Evolutionary conservation across 2,888 invertebrate genomes (phyloP), one percentile per base, ranked within the genome.

Genomic region (Agrilus biguttatus): DNA sequence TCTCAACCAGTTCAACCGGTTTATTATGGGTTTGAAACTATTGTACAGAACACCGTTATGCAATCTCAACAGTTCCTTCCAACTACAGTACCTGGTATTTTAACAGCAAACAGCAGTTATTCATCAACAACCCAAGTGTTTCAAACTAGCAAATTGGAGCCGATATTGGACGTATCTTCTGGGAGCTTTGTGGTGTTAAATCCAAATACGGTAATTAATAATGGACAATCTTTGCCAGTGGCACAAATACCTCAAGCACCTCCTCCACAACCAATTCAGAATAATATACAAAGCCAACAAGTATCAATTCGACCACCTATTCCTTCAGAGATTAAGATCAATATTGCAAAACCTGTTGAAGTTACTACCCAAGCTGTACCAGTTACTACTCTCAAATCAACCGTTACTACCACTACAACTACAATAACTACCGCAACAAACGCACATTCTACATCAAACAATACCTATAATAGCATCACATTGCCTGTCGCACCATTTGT

Each of bases 41-140:
- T 87, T 42, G 87, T 88, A 3, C 86, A 86, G 62, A 88, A 87
- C 56, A 87, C 87, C 5, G 85, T 87, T 1, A 86, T 87, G 86
- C 84, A 84, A n/a, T 86, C 86, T 17, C 85, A 85, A 58, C 87
- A 87, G 58, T 85, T 86, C 58, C 78, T 87, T 13, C 81, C 86
- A 4, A 83, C 83, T 2, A 79, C 84, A 5, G 80, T 86, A 70
- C 84, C 83, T 47, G 85, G 86, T 37, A 80, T 86, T 3, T 69
- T 86, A 28, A 82, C 85, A 42, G 81, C 83, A 54, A 83, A 83
- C 55, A 85, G 86, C 55, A 86, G 86, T 59, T 87, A 85, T 59
- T 83, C 83, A 14, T 84, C 87, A 14, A 87, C 87, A 2, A 87
- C 87, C 0, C 83, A 83, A 68, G 84, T 85, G 33, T 84, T 84